These are phyloP conservation scores for Drosophila littoralis DNA, from an alignment of 1,140 invertebrate genomes.

Conservation along the genomic window DNA sequence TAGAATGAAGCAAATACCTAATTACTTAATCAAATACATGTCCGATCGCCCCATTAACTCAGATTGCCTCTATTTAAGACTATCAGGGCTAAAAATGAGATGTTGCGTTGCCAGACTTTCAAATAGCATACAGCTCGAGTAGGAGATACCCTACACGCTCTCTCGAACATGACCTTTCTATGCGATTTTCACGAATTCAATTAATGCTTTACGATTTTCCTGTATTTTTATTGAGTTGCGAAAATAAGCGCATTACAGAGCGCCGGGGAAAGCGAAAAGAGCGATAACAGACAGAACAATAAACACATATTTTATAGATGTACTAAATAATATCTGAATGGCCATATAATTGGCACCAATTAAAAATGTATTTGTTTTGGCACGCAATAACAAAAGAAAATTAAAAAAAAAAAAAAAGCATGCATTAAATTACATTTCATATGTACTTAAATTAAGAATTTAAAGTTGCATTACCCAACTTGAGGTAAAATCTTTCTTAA, in stretches of 20 bases:
- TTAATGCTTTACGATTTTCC: too few species aligned
- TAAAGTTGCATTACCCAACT: not conserved
- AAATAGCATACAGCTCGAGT: not conserved
- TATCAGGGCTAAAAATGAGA: too few species aligned
- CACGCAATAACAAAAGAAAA: slow-evolving; percentile 6
- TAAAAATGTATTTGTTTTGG: slow-evolving; percentile 17
- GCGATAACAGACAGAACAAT: not conserved
- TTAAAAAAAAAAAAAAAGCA: not conserved
- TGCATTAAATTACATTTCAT: slow-evolving; percentile 10
- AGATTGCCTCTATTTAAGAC: not conserved
- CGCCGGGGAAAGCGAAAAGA: too few species aligned
- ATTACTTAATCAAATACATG: too few species aligned
- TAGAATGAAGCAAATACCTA: not conserved
- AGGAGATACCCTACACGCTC: not conserved
- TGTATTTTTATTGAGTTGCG: too few species aligned
- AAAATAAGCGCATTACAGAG: too few species aligned
- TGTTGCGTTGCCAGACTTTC: not conserved
- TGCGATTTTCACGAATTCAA: too few species aligned
- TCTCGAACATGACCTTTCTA: too few species aligned
- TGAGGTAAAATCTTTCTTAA: not conserved
- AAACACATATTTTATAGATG: not conserved
- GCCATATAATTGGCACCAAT: not conserved
- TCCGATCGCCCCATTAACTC: too few species aligned
- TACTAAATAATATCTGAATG: not conserved
- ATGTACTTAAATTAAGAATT: slow-evolving; percentile 6